Conservation (phyloP, 2,113 vertebrate genomes). For the Scartelaos histophorus region DNA sequence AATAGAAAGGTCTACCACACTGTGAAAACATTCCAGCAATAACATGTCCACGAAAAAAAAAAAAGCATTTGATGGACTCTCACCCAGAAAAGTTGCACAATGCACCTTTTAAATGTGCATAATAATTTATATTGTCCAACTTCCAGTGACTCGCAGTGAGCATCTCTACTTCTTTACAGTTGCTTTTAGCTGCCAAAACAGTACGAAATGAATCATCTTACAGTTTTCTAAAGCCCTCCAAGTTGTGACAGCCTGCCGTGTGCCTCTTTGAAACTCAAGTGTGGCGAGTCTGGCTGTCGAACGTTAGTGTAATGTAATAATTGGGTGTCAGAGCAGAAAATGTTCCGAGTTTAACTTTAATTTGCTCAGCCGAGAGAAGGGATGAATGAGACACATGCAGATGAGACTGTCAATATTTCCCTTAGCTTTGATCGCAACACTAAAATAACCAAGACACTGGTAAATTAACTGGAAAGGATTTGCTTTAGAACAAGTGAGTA, state of each 20-base stretch:
- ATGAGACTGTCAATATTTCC: constrained; percentile 32
- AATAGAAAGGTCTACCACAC: too few species aligned
- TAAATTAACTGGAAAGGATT: constrained; percentile 9
- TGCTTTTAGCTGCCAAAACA: constrained; percentile 46
- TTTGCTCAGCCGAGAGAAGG: constrained; percentile 30
- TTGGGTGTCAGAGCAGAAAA: constrained; percentile 41
- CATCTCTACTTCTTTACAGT: constrained; percentile 34
- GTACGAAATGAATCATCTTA: constrained; percentile 42
- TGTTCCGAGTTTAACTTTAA: constrained; percentile 41
- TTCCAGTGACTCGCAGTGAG: constrained; percentile 4
- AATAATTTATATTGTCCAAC: background rate
- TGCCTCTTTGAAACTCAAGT: constrained; percentile 47
- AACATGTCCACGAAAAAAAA: too few species aligned
- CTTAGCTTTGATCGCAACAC: constrained; percentile 32
- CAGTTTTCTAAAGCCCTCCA: constrained; percentile 34
- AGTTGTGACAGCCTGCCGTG: constrained; percentile 40
- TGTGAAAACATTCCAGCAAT: too few species aligned
- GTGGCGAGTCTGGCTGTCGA: constrained; percentile 29
- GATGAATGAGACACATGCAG: constrained; percentile 44
- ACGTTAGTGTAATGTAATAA: constrained; percentile 39
- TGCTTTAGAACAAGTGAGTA: constrained; percentile 6
- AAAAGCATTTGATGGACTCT: too few species aligned
- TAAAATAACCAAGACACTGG: constrained; percentile 22
- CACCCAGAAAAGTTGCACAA: too few species aligned
- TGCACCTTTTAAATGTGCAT: too few species aligned